Conservation (phyloP, 2,113 vertebrate genomes). For the Pseudorhombus dupliciocellatus region DNA sequence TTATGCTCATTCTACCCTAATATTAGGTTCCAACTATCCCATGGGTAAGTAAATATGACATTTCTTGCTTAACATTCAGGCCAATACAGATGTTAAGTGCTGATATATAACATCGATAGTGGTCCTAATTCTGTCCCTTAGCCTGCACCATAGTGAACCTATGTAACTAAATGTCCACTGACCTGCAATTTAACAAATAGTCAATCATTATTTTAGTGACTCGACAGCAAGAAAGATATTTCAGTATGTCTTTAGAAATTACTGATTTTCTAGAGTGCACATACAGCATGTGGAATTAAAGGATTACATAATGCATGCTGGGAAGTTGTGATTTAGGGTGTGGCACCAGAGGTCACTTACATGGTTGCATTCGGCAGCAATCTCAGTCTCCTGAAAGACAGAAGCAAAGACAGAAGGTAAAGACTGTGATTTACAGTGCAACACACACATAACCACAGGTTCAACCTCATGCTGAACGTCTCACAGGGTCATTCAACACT, state of each 20-base stretch:
- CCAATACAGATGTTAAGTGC: too few relatives aligned
- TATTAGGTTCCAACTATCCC: too few relatives aligned
- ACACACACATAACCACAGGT: background rate
- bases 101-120: too few relatives aligned
- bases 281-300: background rate
- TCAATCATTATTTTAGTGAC: too few relatives aligned
- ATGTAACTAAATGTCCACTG: too few relatives aligned
- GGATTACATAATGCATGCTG: constrained; percentile 2
- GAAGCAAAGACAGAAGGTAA: constrained; percentile 28
- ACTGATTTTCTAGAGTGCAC: background rate
- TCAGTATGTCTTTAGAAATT: background rate
- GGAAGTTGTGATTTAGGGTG: background rate
- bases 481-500: background rate
- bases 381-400: constrained; percentile 90
- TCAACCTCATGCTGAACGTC: background rate
- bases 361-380: constrained; percentile 93
- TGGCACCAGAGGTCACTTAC: constrained; percentile 86
- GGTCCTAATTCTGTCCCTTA: too few relatives aligned
- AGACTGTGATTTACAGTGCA: background rate
- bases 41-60: too few relatives aligned
- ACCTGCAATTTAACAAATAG: too few relatives aligned
- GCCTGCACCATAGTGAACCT: too few relatives aligned
- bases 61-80: too few relatives aligned
- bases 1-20: too few relatives aligned
- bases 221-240: background rate